Evolutionary conservation across 2,888 invertebrate genomes (phyloP), one percentile per base, ranked within the genome.

Genomic region (Mesopsocus fuscifrons): DNA sequence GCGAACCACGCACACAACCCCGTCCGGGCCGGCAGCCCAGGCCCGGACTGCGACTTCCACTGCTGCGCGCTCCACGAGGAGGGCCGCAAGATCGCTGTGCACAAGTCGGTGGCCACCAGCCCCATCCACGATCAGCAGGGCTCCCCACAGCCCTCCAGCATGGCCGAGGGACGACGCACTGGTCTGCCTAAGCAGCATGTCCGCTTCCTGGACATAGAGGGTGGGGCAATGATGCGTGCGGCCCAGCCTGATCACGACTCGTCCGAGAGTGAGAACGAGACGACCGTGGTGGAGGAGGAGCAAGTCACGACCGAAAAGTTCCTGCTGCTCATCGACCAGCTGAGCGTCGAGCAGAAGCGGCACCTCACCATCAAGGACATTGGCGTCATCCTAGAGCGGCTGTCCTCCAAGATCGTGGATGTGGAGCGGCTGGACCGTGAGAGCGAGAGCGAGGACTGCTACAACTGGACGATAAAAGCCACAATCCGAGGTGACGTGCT

Each of bases 391-490:
- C 70, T 91, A 54, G 91, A 91, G 63, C 71, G 89, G 54, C 74
- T 91, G 55, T 87, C 79, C 63, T 87, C 88, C 47, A 91, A 89
- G 66, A 91, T 91, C 54, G 70, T 91, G 50, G 91, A 91, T 66
- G 89, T 91, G 52, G 89, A 91, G 66, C 73, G 87, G 52, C 68
- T 91, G 52, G 88, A 89, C 62, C 73, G 91, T 46, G 89, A 91
- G 62, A 82, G 81, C 53, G 89, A 89, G 62, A 84, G 84, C 61
- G 85, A 85, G 63, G 88, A 89, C 63, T 87, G 87, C 60, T 87
- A 87, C 70, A 88, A 89, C 65, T 91, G 91, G 91, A 89, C 89
- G 63, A 91, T 91, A 67, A 89, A 88, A 65, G 91, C 91, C 55
- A 84, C 88, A 54, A 89, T 91, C 59, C 71, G 87, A 48, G 91